Percentiles rank a stretch among this genome's conserved stretches.
These are phyloP conservation scores for Columba livia DNA, from an alignment of 2,113 vertebrate species.

Conservation along the genomic window DNA sequence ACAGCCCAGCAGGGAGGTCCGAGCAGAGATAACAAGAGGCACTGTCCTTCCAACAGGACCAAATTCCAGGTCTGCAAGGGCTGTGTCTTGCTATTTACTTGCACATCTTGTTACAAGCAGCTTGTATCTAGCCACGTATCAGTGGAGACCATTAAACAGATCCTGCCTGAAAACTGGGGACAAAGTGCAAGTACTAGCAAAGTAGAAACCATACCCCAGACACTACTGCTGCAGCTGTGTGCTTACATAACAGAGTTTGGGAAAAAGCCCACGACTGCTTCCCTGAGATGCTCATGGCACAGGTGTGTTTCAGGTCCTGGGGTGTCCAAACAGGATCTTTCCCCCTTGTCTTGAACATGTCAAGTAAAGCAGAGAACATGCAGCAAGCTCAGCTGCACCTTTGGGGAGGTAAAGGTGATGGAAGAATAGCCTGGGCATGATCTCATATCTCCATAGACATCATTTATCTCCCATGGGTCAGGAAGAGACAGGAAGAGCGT, in stretches of 20 bases:
- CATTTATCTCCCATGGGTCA: not conserved
- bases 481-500: not conserved
- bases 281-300: not conserved
- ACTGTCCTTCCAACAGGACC: not conserved
- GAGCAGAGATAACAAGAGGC: not conserved
- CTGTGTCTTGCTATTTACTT: not conserved
- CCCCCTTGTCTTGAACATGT: rapidly evolving
- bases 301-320: not conserved
- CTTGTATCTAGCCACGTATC: not conserved
- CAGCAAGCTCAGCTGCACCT: not conserved
- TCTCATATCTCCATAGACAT: not conserved
- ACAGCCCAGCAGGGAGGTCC: not conserved
- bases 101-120: rapidly evolving
- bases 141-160: not conserved
- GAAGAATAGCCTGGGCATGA: not conserved
- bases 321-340: not conserved
- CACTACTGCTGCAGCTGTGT: rapidly evolving
- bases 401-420: not conserved
- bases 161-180: not conserved
- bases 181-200: not conserved
- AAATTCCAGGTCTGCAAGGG: not conserved
- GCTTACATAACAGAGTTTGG: not conserved
- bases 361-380: not conserved
- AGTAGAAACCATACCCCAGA: rapidly evolving
- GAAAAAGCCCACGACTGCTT: not conserved